Evolutionary conservation across 37 sponge, comb jelly and placozoan species (phyloP), one percentile per base, ranked within the genome.

Genomic region (Halisarca cf. caerulea): DNA sequence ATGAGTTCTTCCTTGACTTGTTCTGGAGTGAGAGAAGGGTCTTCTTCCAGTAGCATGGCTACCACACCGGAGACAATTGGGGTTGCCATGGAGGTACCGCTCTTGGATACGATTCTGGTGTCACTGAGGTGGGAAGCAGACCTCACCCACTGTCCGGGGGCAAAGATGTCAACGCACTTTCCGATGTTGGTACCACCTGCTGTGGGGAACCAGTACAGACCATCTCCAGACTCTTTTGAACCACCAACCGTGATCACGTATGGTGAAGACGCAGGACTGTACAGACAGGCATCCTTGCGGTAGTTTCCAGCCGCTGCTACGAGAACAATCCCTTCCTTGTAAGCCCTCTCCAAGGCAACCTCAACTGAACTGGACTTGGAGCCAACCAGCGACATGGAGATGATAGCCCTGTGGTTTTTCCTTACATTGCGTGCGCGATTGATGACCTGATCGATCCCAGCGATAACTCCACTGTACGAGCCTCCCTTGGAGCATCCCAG

Each of bases 231-330:
- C n/a, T n/a, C n/a, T 9, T 41, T 38, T 58, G 70, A 84, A 3
- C 85, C 94, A 8, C 88, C 94, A 0, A 93, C 94, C 20, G 94
- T 93, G 28, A 90, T 80, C 8, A 72, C 90, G 45, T 81, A 55
- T 0, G 53, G 39, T 34, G 85, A 72, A 55, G 85, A 83, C 11
- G 94, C 85, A 4, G 94, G 94, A 2, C 80, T 66, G 32, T 79
- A 39, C 14, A 20, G 18, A 25, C 94, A 93, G 9, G 94, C 88
- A 81, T 89, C 90, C 24, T 3, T 44, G 0, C 60, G 28, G 25
- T 40, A 87, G 45, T 93, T 93, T 17, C 90, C 89, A 3, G 94
- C 94, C 44, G 90, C 90, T 2, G 77, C 90, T 18, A 93, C 86
- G 0, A 85, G 61, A 0, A 82, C 59, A 57, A 90, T 78, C 6